phyloP scores from a whole-genome alignment of 2,113 vertebrate species.

The Neotragus pygmaeus region DNA sequence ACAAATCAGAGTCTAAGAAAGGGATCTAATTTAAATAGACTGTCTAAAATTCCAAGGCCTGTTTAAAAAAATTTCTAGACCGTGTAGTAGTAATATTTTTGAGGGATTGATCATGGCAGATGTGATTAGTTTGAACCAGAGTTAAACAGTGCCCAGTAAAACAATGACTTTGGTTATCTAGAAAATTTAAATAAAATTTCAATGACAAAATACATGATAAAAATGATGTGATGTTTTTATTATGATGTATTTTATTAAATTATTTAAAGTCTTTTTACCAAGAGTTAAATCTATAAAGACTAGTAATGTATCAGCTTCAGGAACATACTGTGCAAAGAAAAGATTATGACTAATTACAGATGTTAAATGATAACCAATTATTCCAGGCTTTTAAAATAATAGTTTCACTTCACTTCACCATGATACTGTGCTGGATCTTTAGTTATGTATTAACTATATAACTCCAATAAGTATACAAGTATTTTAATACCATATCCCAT shows the following conservation, averaged over 20 bases:
- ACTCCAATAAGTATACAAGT: not conserved
- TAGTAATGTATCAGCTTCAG: not conserved
- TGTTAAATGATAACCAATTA: conserved; percentile 5
- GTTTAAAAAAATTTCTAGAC: not conserved
- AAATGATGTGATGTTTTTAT: not conserved
- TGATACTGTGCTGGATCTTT: not conserved
- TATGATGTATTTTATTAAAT: not conserved
- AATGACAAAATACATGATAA: not conserved
- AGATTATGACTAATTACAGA: not conserved
- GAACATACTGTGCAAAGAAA: not conserved
- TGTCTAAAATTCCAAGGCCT: not conserved
- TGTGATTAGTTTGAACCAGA: not conserved
- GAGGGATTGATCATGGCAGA: not conserved
- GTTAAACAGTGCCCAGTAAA: not conserved
- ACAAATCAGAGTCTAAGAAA: not conserved
- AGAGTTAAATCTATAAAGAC: conserved; percentile 17
- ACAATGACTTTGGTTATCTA: not conserved
- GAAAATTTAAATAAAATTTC: conserved; percentile 1
- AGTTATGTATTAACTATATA: not conserved
- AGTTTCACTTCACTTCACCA: not conserved
- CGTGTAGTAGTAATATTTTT: not conserved
- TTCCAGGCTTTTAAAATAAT: not conserved
- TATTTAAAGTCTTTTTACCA: conserved; percentile 6
- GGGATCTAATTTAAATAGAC: not conserved
- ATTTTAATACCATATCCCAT: not conserved